A percentile compares a stretch with the other conserved stretches of the same genome.
Conservation (phyloP, 2,113 vertebrate species). For the Zosterops japonicus region DNA sequence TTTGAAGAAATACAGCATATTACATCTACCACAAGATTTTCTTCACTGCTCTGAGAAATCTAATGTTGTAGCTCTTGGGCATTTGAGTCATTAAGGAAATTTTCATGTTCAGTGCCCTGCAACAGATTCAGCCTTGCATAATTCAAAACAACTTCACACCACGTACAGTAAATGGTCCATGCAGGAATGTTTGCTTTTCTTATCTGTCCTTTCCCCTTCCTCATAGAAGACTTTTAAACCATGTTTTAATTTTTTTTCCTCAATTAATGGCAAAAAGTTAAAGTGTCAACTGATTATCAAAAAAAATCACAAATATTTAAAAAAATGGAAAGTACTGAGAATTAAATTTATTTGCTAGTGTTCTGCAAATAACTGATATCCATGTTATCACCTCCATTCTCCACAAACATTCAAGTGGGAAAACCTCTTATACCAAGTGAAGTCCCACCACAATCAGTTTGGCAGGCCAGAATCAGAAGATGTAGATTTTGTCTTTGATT, state of each 20-base stretch:
- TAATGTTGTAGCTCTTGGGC: not conserved
- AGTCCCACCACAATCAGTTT: not conserved
- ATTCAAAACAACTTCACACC: slow-evolving; percentile 18
- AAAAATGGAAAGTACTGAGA: not conserved
- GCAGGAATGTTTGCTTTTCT: not conserved
- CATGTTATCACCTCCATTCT: not conserved
- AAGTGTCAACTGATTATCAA: not conserved
- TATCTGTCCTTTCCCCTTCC: not conserved
- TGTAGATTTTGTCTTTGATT: not conserved
- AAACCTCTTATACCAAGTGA: not conserved
- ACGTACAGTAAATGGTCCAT: not conserved
- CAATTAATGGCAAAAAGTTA: not conserved
- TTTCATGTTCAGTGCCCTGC: not conserved
- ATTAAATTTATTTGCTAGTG: not conserved
- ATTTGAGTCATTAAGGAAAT: slow-evolving; percentile 23
- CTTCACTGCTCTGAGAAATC: not conserved
- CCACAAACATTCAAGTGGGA: not conserved
- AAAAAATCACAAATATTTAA: not conserved
- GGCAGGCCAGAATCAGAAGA: not conserved
- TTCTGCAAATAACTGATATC: not conserved
- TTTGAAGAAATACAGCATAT: not conserved
- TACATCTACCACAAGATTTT: not conserved
- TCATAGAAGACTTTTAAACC: not conserved
- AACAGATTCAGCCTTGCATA: not conserved
- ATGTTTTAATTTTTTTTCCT: not conserved